Percentiles rank a stretch among this genome's conserved stretches.
These are phyloP conservation scores for Brachyistius frenatus DNA, from an alignment of 2,113 vertebrate species.

Conservation along the genomic window DNA sequence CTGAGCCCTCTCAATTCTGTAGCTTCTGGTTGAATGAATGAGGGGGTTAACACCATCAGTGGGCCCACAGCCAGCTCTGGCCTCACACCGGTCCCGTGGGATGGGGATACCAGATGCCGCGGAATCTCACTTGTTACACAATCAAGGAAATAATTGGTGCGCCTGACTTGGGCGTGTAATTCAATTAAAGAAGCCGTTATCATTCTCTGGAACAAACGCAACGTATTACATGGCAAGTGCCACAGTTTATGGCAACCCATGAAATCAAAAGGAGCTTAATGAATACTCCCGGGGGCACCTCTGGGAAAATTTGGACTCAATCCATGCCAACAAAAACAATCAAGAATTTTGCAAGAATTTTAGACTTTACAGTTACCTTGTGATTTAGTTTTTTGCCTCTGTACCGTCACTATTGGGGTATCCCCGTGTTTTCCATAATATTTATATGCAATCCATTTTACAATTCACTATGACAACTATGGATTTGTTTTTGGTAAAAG, in stretches of 20 bases:
- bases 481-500: constrained; percentile 29
- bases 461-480: constrained; percentile 34
- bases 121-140: constrained; percentile 69
- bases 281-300: not conserved
- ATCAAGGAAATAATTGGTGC: constrained; percentile 59
- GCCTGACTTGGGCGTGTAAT: constrained; percentile 61
- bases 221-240: constrained; percentile 10
- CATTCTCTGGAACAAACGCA: constrained; percentile 34
- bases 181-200: constrained; percentile 56
- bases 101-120: constrained; percentile 48
- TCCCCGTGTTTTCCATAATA: not conserved
- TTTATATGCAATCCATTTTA: constrained; percentile 19
- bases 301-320: constrained; percentile 11
- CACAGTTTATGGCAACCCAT: constrained; percentile 18
- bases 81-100: constrained; percentile 45
- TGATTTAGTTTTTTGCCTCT: not conserved
- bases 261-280: constrained; percentile 48
- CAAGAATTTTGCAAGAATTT: too few species aligned
- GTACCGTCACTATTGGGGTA: not conserved
- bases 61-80: constrained; percentile 52
- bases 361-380: not conserved
- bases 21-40: constrained; percentile 52
- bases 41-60: constrained; percentile 53
- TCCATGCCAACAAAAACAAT: constrained; percentile 1
- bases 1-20: constrained; percentile 47